Base-by-base conservation (phyloP, 2,888 invertebrate genomes). In the Apantesis nais region DNA sequence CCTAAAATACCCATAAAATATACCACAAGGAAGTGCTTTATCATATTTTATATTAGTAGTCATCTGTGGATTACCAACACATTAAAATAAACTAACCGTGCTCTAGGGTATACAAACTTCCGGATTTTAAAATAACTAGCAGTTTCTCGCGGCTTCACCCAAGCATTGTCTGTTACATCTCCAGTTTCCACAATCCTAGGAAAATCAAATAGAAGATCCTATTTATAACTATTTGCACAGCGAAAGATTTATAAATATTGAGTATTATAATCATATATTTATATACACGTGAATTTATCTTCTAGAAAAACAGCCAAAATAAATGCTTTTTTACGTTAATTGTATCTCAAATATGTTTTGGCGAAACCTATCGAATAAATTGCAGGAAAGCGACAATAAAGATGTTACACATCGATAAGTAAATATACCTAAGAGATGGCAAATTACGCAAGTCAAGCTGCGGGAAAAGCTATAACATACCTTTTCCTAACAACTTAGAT, bases 81-180 rank as follows among this genome's bases (percentile, higher is more conserved):
- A 81, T 82, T 85, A 85, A 87, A 83, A 83, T 79, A 81, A 80
- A 76, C 76, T 75, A 55, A 62, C 11, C 67, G 60, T 70, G 29
- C 71, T 61, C 48, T 68, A 62, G 70, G 25, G 41, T 75, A 67
- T 16, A 71, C 62, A 67, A 52, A 66, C 61, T 68, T 80, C 73
- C 80, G 68, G 44, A 5, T 63, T 44, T 11, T 19, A 22, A 63
- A 44, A 37, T 44, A 14, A 58, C 25, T 55, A 55, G 12, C 55
- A 5, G 25, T 55, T 55, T 25, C 25, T n/a, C 55, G 25, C 7
- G 55, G 12, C 14, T n/a, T 29, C 14, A 25, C 29, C 8, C 16
- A 29, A 29, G 29, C 8, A 29, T 58, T 58, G 29, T 29, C 58
- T 7, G 29, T 58, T 58, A 58, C 5, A 12, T 25, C n/a, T n/a